These are phyloP conservation scores for Tragelaphus buxtoni DNA, from an alignment of 2,113 vertebrate genomes.

Conservation along the genomic window DNA sequence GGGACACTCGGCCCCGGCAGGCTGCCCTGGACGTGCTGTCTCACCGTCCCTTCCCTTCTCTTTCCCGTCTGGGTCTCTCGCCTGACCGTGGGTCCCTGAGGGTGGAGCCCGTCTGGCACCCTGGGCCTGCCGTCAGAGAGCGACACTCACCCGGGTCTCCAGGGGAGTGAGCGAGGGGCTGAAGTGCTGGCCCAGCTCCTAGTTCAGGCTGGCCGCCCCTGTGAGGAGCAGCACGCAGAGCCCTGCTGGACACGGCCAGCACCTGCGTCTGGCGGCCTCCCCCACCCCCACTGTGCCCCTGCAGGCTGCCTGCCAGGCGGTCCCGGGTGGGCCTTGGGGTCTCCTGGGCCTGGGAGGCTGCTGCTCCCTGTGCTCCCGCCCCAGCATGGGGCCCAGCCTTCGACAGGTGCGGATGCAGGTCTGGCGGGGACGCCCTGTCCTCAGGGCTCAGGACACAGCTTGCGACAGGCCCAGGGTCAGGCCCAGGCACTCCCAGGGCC, in stretches of 20 bases:
- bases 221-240: background rate
- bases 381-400: background rate
- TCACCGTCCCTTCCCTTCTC: no score
- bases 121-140: rapidly evolving
- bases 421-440: rapidly evolving
- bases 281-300: rapidly evolving
- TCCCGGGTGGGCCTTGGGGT: rapidly evolving
- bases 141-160: rapidly evolving
- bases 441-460: background rate
- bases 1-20: rapidly evolving
- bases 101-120: rapidly evolving
- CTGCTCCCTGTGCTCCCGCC: background rate
- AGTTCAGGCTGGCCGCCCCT: rapidly evolving
- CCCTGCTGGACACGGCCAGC: rapidly evolving
- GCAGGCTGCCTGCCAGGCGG: background rate
- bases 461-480: background rate
- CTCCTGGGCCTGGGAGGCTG: background rate
- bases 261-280: rapidly evolving
- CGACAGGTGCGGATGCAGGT: rapidly evolving
- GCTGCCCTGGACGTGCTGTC: rapidly evolving
- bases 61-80: background rate
- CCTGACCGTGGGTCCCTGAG: background rate
- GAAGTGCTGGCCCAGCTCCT: rapidly evolving
- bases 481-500: background rate
- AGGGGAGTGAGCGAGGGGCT: rapidly evolving